Percentiles rank a stretch among this genome's conserved stretches.
Conservation (phyloP, 2,113 vertebrate genomes). For the Vombatus ursinus region DNA sequence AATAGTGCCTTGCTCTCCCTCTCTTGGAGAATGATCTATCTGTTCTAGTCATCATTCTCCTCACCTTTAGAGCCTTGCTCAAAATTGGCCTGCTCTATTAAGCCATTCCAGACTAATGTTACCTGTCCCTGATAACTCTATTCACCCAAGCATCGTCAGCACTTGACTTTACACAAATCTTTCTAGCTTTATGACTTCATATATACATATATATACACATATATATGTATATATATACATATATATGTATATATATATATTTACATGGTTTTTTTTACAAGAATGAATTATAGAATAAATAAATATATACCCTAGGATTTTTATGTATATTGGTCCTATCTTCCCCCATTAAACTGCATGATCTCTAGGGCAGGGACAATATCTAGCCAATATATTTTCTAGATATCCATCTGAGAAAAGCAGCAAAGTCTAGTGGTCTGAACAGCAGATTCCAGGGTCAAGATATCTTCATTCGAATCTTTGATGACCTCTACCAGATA, state of each 20-base stretch:
- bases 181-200: background rate
- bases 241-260: too few species aligned
- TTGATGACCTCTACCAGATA: slow-evolving; percentile 28
- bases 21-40: background rate
- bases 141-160: background rate
- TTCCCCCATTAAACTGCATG: background rate
- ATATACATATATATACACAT: too few species aligned
- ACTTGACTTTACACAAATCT: background rate
- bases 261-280: too few species aligned
- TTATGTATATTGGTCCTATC: background rate
- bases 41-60: background rate
- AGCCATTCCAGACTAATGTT: slow-evolving; percentile 5
- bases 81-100: slow-evolving; percentile 15
- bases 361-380: background rate
- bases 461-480: background rate
- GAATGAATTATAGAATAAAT: background rate
- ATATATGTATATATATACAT: too few species aligned
- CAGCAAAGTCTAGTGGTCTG: background rate
- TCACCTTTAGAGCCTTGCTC: background rate
- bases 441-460: slow-evolving; percentile 21
- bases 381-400: background rate
- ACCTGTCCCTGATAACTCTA: background rate
- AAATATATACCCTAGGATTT: background rate
- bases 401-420: slow-evolving; percentile 14
- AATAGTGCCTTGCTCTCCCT: background rate